Evolutionary conservation across 2,888 invertebrate species (phyloP), one percentile per base, ranked within the genome.

Genomic region (Oligia latruncula): DNA sequence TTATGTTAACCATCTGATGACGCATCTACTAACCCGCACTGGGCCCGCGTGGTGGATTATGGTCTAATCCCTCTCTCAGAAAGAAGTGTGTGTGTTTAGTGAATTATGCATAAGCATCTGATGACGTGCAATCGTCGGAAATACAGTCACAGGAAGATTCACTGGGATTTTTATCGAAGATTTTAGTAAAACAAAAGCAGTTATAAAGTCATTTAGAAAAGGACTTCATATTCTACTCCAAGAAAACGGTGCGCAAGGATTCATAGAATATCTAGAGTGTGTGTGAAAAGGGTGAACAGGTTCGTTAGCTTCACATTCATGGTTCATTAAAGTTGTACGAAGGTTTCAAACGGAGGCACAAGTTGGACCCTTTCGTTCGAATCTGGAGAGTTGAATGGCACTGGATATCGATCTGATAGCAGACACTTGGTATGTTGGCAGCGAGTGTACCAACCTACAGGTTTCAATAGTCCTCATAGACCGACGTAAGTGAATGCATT

Each of bases 251-350:
- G n/a, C 55, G 62, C n/a, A 58, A 75, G 68, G 52, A 74, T 76
- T 70, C n/a, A 74, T 79, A 82, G 49, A 76, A 73, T 64, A 79
- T 67, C 73, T 60, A 46, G n/a, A 76, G 58, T 60, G 67, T 60
- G 70, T 76, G 75, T 62, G 83, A 77, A 82, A 77, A 67, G 82
- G 79, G 73, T 78, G 64, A 72, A 84, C 77, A 74, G 74, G 78
- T 79, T 88, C 87, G 80, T 87, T 82, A 87, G 86, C 80, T 77
- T 80, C 75, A 79, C 82, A 86, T 81, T 82, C 88, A 88, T 72
- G 74, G 79, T 79, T 87, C 87, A 87, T 87, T 88, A 84, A 86
- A 88, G 82, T 88, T 82, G 82, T 71, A 85, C 71, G 71, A 85
- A 85, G 79, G 84, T 76, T 71, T 76, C 76, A 64, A 68, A 76